Evolutionary conservation across 2,113 vertebrate genomes (phyloP), one percentile per base, ranked within the genome.

Genomic region (Pipra filicauda): DNA sequence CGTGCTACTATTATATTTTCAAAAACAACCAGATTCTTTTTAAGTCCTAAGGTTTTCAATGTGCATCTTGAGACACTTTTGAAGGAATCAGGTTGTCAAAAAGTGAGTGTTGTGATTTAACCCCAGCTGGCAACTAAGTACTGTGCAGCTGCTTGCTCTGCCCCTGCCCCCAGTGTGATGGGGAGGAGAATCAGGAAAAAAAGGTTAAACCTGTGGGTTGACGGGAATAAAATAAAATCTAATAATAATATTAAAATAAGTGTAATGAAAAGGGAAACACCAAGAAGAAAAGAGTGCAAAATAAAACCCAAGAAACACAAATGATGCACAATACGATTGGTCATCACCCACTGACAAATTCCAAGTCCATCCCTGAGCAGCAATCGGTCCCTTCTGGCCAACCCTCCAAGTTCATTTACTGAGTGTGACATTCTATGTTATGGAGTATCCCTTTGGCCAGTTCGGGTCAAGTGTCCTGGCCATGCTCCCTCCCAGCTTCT

Each of bases 341-440:
- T 41, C 30, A 33, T 89, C 44, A 31, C 14, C 7, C 0, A 0
- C 30, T 75, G 62, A 69, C 1, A 2, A 75, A 67, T 75, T 39
- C 11, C 78, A 54, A 35, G 16, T 62, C 46, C 5, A 6, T 48
- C 62, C 39, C 54, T 69, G 61, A 26, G 46, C 70, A 67, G 20
- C 3, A 11, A 61, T 2, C 39, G 15, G n/a, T 11, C 37, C 24
- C 11, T 61, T 33, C 23, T 35, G 46, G 66, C 66, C n/a, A 49
- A 21, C 12, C 12, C 8, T 23, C 54, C 23, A 61, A 48, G 24
- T 54, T 69, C 54, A 43, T 31, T 12, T 41, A 12, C 24, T 54
- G 61, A 74, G 8, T 54, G 62, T 54, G 71, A 15, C 28, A 31
- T 48, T 33, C 12, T n/a, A 0, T 39, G 23, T 13, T 11, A 21